Percentiles rank a stretch among this genome's conserved stretches.
Conservation (phyloP, 2,113 vertebrate genomes). For the Corythaixoides concolor region DNA sequence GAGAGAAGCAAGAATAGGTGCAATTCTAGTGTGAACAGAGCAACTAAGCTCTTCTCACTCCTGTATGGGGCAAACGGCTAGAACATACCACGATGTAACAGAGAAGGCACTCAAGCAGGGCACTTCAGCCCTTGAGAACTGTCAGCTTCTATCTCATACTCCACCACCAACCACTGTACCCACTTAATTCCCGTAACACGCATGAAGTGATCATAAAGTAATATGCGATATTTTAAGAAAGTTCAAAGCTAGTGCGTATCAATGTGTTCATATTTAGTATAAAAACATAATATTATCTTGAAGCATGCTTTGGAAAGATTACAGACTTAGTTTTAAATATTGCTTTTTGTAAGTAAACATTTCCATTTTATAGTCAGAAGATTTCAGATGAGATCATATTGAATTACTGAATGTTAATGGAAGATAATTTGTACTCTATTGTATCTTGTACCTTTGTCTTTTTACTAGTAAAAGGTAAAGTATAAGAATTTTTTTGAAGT, state of each 20-base stretch:
- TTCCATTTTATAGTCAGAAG: neutral
- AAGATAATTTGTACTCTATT: neutral
- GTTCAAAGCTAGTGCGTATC: neutral
- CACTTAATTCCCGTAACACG: neutral
- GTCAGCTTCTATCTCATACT: neutral
- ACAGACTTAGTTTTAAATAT: neutral
- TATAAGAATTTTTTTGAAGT: neutral
- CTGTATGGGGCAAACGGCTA: neutral
- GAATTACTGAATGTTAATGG: neutral
- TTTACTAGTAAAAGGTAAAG: neutral
- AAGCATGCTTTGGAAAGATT: neutral
- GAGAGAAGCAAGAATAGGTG: neutral
- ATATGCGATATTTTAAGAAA: neutral
- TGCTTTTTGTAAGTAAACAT: neutral
- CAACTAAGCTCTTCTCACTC: neutral
- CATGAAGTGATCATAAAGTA: neutral
- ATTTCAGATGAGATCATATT: neutral
- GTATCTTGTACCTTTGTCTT: neutral
- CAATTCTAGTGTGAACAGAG: neutral
- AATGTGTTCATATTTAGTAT: neutral
- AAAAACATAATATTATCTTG: neutral
- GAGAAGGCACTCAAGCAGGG: neutral
- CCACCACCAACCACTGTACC: neutral
- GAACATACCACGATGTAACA: neutral
- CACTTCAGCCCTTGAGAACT: neutral